Conservation (phyloP, 2,888 invertebrate genomes). For the Leptinotarsa tumamoca region DNA sequence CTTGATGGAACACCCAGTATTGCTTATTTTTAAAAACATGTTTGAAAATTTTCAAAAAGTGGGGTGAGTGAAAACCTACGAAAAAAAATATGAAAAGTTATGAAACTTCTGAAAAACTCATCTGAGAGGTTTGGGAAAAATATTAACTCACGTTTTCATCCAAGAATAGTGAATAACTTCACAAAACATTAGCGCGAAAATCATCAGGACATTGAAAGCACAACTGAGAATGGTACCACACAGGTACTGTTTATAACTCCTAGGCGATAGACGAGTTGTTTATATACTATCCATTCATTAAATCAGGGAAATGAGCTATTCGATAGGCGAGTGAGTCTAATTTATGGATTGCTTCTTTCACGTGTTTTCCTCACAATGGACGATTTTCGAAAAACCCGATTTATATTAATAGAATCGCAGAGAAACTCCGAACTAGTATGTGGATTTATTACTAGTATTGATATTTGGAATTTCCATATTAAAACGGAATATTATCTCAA, state of each 20-base stretch:
- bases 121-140: too few species aligned
- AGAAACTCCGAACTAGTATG: neutral
- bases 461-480: too few species aligned
- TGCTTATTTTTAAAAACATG: too few species aligned
- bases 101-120: too few species aligned
- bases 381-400: neutral
- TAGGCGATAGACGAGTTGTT: neutral
- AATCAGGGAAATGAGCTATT: neutral
- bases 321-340: neutral
- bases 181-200: neutral
- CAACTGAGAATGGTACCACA: neutral
- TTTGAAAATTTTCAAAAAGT: too few species aligned
- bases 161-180: neutral
- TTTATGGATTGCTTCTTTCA: neutral
- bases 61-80: rapidly evolving
- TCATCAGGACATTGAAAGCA: neutral
- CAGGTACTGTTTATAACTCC: neutral
- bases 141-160: neutral
- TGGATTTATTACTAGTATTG: too few species aligned
- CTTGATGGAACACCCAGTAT: too few species aligned
- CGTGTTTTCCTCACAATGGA: neutral
- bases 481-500: too few species aligned
- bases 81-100: too few species aligned
- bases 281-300: neutral
- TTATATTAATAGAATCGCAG: neutral